Conservation (phyloP, 1,140 invertebrate genomes). For the Meteorus sp. region DNA sequence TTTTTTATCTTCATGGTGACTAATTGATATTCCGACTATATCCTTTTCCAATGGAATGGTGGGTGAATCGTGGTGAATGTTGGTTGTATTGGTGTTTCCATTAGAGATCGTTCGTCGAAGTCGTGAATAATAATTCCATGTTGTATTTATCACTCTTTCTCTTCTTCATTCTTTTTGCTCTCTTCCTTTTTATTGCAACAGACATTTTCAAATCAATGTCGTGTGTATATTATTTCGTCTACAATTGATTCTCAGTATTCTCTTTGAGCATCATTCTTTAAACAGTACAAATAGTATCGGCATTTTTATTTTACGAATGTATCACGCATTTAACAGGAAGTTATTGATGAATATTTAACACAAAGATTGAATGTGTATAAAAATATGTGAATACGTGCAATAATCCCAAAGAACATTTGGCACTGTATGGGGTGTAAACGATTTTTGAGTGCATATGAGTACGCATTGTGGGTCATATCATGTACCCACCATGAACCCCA, state of each 20-base stretch:
- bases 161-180: too few relatives aligned
- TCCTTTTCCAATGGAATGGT: too few relatives aligned
- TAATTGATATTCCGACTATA: slow-evolving; percentile 28
- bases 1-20: not conserved
- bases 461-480: not conserved
- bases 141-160: too few relatives aligned
- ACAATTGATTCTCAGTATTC: not conserved
- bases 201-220: not conserved
- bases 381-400: too few relatives aligned
- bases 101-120: not conserved
- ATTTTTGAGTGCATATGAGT: too few relatives aligned
- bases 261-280: too few relatives aligned
- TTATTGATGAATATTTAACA: not conserved
- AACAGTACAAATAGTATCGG: not conserved
- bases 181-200: not conserved
- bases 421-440: too few relatives aligned
- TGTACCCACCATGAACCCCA: too few relatives aligned
- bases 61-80: too few relatives aligned
- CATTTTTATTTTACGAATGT: not conserved
- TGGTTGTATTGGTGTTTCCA: too few relatives aligned
- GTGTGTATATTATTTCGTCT: too few relatives aligned
- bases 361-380: not conserved
- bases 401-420: too few relatives aligned
- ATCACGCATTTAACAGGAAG: not conserved
- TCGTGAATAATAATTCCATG: slow-evolving; percentile 26